A percentile compares a stretch with the other conserved stretches of the same genome.
phyloP scores from a whole-genome alignment of 2,113 vertebrate species.

The Gulo gulo region DNA sequence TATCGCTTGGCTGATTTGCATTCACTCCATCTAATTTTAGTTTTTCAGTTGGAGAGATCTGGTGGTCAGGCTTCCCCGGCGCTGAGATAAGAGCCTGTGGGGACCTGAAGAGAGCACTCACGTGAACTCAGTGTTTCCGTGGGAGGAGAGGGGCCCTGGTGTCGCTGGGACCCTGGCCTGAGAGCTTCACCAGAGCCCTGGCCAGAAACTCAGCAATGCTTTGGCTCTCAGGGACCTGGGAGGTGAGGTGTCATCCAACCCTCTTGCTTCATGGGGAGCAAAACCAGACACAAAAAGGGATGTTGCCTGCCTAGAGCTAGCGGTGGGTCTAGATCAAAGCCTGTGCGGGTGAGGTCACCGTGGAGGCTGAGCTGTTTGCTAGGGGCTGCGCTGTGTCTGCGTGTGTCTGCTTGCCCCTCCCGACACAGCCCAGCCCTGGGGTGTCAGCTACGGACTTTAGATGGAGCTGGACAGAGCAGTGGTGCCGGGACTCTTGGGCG shows the following conservation, averaged over 20 bases:
- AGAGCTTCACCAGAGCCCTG: not conserved
- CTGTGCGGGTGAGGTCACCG: not conserved
- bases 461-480: not conserved
- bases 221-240: not conserved
- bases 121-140: not conserved
- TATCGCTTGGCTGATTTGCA: not conserved
- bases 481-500: not conserved
- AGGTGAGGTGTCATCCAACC: not conserved
- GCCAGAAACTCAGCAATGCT: not conserved
- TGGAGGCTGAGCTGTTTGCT: not conserved
- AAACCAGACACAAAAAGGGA: not conserved
- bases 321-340: not conserved
- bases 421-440: not conserved
- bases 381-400: not conserved
- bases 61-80: not conserved
- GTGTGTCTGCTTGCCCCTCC: fast-evolving
- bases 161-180: not conserved
- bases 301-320: not conserved
- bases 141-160: not conserved
- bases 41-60: not conserved
- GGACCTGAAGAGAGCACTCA: fast-evolving
- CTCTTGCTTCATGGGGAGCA: not conserved
- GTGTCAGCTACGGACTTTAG: not conserved
- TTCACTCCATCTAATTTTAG: not conserved
- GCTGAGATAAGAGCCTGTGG: not conserved